These are phyloP conservation scores for Carabus problematicus DNA, from an alignment of 2,888 invertebrate genomes.

Conservation along the genomic window DNA sequence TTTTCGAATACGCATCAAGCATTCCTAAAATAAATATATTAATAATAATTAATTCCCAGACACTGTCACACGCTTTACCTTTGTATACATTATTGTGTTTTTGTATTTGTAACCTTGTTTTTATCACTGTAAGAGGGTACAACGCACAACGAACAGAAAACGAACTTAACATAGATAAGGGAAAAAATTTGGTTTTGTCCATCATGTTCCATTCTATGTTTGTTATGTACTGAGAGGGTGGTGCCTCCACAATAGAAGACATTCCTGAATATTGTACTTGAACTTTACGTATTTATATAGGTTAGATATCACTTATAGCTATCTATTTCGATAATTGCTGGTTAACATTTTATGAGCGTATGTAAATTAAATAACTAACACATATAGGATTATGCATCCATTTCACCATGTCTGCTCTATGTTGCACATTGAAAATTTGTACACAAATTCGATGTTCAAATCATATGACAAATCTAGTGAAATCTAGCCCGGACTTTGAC, in stretches of 20 bases:
- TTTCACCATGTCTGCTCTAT: slow-evolving; percentile 25
- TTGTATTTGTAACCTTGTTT: slow-evolving; percentile 92
- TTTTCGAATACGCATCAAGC: slow-evolving; percentile 88
- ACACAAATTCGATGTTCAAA: slow-evolving; percentile 17
- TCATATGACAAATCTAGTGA: slow-evolving; percentile 30
- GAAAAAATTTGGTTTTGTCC: slow-evolving; percentile 94
- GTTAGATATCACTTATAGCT: slow-evolving; percentile 30
- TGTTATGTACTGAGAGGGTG: slow-evolving; percentile 70
- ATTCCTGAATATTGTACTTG: slow-evolving; percentile 37
- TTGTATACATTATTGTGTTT: slow-evolving; percentile 82
- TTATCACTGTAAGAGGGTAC: slow-evolving; percentile 92
- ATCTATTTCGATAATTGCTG: slow-evolving; percentile 35
- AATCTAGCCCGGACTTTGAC: slow-evolving; percentile 40
- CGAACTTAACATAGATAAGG: slow-evolving; percentile 88
- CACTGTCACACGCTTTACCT: slow-evolving; percentile 60
- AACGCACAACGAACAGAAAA: slow-evolving; percentile 78
- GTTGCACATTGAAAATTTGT: slow-evolving; percentile 16
- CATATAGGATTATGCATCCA: slow-evolving; percentile 7
- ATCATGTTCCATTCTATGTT: slow-evolving; percentile 99
- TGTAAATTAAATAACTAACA: slow-evolving; percentile 8
- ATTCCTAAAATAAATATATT: slow-evolving; percentile 63
- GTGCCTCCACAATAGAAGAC: slow-evolving; percentile 63
- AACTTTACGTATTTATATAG: slow-evolving; percentile 28
- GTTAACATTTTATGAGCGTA: slow-evolving; percentile 23
- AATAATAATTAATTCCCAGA: slow-evolving; percentile 20